Conservation (phyloP, 37 sponge, comb jelly and placozoan genomes). For the Tethya wilhelma region DNA sequence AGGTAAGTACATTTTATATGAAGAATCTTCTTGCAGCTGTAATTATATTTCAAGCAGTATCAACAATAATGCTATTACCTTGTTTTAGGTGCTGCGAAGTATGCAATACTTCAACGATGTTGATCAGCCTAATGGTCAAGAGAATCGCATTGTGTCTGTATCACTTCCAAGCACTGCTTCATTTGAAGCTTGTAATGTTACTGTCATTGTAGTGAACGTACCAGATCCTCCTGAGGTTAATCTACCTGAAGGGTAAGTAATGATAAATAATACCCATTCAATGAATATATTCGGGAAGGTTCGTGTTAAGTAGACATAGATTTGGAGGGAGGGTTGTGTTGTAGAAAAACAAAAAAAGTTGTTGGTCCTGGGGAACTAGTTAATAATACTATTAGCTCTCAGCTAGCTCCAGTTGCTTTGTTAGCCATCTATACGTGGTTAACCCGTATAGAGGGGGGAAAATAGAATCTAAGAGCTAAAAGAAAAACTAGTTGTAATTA, state of each 20-base stretch:
- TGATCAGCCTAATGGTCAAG: constrained; percentile 15
- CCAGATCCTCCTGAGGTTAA: constrained; percentile 56
- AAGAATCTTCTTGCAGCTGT: too few relatives aligned
- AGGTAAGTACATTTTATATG: constrained; percentile 23
- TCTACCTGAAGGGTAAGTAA: constrained; percentile 28
- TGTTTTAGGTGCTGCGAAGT: constrained; percentile 39
- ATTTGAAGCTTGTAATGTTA: constrained; percentile 10
- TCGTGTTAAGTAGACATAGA: too few relatives aligned
- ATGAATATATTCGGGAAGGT: background rate
- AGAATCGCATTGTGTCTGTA: constrained; percentile 23
- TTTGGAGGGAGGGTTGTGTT: too few relatives aligned
- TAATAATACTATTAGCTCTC: too few relatives aligned
- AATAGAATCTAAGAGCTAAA: background rate
- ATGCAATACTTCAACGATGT: constrained; percentile 31
- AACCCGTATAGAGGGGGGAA: background rate
- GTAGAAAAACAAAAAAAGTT: too few relatives aligned
- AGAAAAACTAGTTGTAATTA: background rate
- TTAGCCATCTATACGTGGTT: background rate
- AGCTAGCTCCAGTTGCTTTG: too few relatives aligned
- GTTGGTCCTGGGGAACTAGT: too few relatives aligned
- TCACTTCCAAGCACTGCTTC: background rate
- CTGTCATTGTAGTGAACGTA: constrained; percentile 26
- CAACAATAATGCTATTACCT: background rate
- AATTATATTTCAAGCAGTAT: background rate
- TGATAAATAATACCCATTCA: background rate